These are phyloP conservation scores for Teleogryllus occipitalis DNA, from an alignment of 1,140 invertebrate species.

Conservation along the genomic window DNA sequence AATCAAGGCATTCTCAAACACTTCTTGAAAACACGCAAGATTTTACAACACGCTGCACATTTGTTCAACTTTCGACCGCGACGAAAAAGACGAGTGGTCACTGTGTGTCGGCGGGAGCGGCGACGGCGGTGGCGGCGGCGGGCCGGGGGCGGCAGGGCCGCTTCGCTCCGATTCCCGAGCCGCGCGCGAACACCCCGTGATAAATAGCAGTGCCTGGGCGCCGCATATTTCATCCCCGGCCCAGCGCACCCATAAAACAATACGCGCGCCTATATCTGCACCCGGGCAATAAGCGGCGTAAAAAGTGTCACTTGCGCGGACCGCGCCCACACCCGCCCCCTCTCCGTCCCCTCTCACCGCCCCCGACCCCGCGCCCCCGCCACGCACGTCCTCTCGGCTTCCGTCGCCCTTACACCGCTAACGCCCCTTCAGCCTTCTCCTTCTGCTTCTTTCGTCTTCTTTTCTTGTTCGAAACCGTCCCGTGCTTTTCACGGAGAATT, in stretches of 20 bases:
- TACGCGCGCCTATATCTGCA: neutral
- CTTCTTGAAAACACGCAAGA: no score
- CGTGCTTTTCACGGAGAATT: no score
- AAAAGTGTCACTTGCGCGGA: conserved; percentile 3
- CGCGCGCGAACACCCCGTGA: conserved; percentile 1
- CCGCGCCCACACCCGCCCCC: no score
- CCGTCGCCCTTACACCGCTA: neutral
- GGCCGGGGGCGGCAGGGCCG: neutral
- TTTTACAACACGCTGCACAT: no score
- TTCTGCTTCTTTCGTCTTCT: neutral
- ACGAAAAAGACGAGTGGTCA: no score
- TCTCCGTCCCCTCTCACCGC: no score
- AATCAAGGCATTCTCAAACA: no score
- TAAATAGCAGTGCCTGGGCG: neutral
- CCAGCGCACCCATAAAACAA: conserved; percentile 3
- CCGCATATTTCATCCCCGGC: conserved; percentile 2
- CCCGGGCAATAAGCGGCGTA: neutral
- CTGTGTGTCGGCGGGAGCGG: neutral
- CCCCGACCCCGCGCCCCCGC: no score
- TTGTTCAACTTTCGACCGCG: no score
- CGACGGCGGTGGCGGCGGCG: no score
- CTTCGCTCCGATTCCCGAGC: neutral
- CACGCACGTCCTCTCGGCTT: neutral
- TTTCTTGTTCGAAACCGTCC: no score
- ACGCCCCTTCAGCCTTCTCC: neutral